Evolutionary conservation across 2,888 invertebrate species (phyloP).

Genomic region (Cryptus armator): DNA sequence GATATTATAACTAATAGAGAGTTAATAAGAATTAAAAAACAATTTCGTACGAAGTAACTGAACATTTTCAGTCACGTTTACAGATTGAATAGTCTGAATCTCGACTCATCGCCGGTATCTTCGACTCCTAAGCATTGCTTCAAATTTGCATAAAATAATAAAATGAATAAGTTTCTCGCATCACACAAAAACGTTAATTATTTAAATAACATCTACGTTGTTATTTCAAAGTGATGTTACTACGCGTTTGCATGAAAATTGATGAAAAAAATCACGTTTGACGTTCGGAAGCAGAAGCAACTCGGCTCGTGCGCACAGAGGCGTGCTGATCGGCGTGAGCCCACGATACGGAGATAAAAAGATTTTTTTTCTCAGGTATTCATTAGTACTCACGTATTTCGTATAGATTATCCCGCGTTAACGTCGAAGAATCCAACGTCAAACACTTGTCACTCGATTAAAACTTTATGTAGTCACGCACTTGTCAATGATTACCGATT

Average conservation of each 20-base stretch:
- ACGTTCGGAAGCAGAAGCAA: conserved; percentile 10
- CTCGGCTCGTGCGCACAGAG: background rate
- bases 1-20: too few species aligned
- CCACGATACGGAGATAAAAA: conserved; percentile 45
- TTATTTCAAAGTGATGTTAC: background rate
- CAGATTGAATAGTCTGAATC: too few species aligned
- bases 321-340: conserved; percentile 23
- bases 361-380: background rate
- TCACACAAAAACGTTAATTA: background rate
- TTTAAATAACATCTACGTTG: background rate
- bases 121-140: too few species aligned
- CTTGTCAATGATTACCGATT: conserved; percentile 45
- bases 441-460: conserved; percentile 59
- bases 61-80: too few species aligned
- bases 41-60: too few species aligned
- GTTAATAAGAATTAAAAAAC: too few species aligned
- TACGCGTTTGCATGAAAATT: background rate
- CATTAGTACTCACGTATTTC: conserved; percentile 50
- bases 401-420: conserved; percentile 51
- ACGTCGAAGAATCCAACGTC: conserved; percentile 48
- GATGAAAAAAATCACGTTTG: background rate
- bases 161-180: background rate
- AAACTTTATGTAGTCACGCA: conserved; percentile 43
- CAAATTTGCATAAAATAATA: background rate
- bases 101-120: too few species aligned